Evolutionary conservation across 1,140 invertebrate genomes (phyloP), one percentile per base, ranked within the genome.

Genomic region (Drosophila eugracilis): DNA sequence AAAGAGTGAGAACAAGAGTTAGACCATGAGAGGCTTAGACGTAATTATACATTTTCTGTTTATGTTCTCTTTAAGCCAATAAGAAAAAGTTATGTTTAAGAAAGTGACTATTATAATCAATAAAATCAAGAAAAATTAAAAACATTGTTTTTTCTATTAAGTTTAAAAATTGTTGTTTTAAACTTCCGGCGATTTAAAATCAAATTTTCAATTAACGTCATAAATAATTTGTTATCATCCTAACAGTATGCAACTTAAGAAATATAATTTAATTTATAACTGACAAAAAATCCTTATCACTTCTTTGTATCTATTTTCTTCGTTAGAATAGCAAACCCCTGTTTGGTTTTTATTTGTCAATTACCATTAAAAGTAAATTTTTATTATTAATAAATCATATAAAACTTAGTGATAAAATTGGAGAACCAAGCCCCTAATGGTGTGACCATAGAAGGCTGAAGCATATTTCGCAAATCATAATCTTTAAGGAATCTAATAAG

Each of bases 21-120:
- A 54, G 5, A 36, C 24, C 24, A 17, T 69, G 49, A 52, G 14
- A 19, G n/a, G 22, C 14, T 41, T 28, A 28, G 34, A 4, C 10
- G 6, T n/a, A 55, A 24, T 7, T 14, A 58, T 55, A 58, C 21
- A n/a, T 34, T 57, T 53, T 24, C 14, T 34, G 53, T 53, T 24
- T 10, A 53, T 54, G 49, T 54, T 58, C 21, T 54, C 47, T 34
- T 6, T 19, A 55, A 59, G 55, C 30, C 30, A 19, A 54, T 58
- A 58, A n/a, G 48, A 10, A 54, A 58, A 36, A 17, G 21, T 58
- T 58, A 26, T 58, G 48, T 54, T 14, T 59, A 59, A 59, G 55
- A 59, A 59, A 22, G 19, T 57, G 28, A 26, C 30, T 5, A 55
- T 36, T n/a, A 32, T 55, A 12, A 55, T 54, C 30, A 59, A 59